A percentile compares a stretch with the other conserved stretches of the same genome.
phyloP scores from a whole-genome alignment of 1,140 invertebrate species.

The Achroia grisella region DNA sequence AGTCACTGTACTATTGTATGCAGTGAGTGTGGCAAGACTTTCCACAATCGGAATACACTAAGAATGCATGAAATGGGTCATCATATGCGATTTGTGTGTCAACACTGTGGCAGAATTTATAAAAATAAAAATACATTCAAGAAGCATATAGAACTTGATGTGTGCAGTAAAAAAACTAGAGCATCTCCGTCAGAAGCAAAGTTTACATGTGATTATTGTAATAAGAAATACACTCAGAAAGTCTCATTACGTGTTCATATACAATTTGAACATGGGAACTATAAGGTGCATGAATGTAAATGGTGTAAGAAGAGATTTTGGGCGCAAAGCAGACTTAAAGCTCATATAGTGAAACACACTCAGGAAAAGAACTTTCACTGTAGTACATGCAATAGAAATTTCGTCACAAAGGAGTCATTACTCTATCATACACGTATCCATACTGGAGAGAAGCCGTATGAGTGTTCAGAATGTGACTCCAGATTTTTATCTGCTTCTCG shows the following conservation, averaged over 20 bases:
- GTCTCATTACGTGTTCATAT: conserved; percentile 54
- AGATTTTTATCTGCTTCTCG: conserved; percentile 50
- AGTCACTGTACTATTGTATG: conserved; percentile 44
- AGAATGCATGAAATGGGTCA: conserved; percentile 53
- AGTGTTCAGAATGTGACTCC: conserved; percentile 41
- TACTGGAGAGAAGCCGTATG: conserved; percentile 69
- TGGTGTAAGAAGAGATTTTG: conserved; percentile 59
- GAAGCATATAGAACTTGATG: conserved; percentile 52
- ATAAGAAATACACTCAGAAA: conserved; percentile 58
- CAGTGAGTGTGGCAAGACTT: conserved; percentile 50
- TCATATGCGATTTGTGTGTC: conserved; percentile 35
- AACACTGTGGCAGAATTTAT: conserved; percentile 50
- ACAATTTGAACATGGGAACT: conserved; percentile 56
- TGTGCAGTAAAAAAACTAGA: conserved; percentile 40
- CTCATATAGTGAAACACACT: conserved; percentile 66
- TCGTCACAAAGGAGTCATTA: conserved; percentile 58
- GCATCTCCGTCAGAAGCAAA: conserved; percentile 40
- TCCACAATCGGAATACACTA: conserved; percentile 43
- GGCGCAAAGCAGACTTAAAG: conserved; percentile 47
- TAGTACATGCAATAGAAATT: conserved; percentile 50
- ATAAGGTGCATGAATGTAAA: conserved; percentile 49
- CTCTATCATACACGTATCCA: conserved; percentile 63
- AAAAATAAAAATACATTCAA: conserved; percentile 51
- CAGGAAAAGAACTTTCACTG: conserved; percentile 61
- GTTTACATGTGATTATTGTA: conserved; percentile 56